Base-by-base conservation (phyloP, 1,140 invertebrate genomes). In the Drosophila littoralis region DNA sequence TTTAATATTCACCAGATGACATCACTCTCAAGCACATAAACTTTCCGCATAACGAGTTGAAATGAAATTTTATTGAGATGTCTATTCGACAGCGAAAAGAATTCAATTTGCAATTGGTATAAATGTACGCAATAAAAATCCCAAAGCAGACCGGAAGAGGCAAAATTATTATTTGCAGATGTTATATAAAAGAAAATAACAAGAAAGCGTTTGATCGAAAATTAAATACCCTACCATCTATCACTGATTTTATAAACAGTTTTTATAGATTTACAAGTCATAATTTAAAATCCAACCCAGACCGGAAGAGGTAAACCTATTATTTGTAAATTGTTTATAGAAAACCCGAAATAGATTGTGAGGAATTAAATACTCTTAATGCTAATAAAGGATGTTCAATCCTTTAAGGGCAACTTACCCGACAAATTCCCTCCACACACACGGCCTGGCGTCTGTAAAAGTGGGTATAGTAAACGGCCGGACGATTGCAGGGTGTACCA, bases 371-470 rank as follows among this genome's bases (percentile, higher is more conserved):
- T 28, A 28, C 22, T 28, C 22, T 5, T 5, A 28, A 4, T 28
- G 22, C 22, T 28, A 28, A 0, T 5, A 5, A 28, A 0, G n/a
- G n/a, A n/a, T n/a, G n/a, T n/a, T n/a, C n/a, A n/a, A 28, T 28
- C 22, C 22, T 28, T 28, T 28, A 28, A 28, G 0, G 4, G 28
- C 7, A 36, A 88, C 93, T 93, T 93, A 97, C 97, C 95, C 96
- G 96, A 93, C 97, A 98, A 77, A 94, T 93, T 71, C 97, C 97
- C 74, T 96, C 95, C 17, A 98, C 95, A 92, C 97, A 98, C 35
- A 97, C 94, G 60, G 95, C 95, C 76, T 93, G 93, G 28, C 93
- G 92, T 77, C 79, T 88, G 69, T 93, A 93, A 79, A 91, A 93
- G 74, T 60, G 81, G 58, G 80, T 93, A 79, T 79, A 85, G 46